Conservation (phyloP, 2,113 vertebrate species). For the Coregonus clupeaformis region DNA sequence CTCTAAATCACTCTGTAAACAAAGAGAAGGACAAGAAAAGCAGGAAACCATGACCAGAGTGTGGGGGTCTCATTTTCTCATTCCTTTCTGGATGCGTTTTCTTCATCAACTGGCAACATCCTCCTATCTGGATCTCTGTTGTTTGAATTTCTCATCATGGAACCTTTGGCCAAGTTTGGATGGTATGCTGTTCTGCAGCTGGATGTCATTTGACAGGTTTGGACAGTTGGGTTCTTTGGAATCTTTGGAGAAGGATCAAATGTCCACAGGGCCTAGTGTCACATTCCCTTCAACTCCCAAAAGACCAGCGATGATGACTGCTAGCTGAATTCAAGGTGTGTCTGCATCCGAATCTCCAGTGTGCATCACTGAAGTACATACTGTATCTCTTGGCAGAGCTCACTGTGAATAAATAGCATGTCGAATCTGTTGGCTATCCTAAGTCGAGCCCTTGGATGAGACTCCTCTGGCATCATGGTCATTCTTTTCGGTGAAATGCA, state of each 20-base stretch:
- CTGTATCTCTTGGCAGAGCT: background rate
- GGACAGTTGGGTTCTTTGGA: background rate
- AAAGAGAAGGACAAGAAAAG: background rate
- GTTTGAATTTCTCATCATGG: background rate
- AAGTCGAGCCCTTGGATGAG: background rate
- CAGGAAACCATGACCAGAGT: background rate
- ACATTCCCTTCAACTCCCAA: background rate
- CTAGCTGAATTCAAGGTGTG: background rate
- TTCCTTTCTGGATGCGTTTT: background rate
- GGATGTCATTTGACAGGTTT: background rate
- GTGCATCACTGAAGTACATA: background rate
- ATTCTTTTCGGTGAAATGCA: background rate
- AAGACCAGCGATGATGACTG: background rate
- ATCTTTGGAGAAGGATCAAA: background rate
- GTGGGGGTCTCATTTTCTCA: background rate
- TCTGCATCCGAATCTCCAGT: background rate
- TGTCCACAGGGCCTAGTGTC: background rate
- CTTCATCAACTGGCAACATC: background rate
- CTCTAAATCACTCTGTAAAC: slow-evolving; percentile 10
- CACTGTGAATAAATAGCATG: background rate
- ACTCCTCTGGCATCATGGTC: background rate
- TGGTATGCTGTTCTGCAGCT: background rate
- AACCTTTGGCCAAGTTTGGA: background rate
- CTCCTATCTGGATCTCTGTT: background rate
- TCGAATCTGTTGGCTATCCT: background rate